Evolutionary conservation across 2,797 vertebrate species (phyloP).

Genomic region (Rhabdomys pumilio): DNA sequence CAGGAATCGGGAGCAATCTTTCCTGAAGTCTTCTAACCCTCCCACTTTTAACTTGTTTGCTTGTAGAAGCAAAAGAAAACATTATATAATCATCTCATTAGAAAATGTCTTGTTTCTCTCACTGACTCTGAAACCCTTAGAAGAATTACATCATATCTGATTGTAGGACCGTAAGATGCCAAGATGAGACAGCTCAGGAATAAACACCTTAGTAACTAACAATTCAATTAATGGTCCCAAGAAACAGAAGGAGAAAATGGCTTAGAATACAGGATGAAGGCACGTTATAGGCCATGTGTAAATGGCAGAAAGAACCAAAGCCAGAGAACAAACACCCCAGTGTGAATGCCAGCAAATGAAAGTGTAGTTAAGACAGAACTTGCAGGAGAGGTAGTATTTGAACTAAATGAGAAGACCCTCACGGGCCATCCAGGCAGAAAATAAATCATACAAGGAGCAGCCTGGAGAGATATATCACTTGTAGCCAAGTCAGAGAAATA

Average conservation of each 20-base stretch:
- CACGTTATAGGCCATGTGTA: not conserved
- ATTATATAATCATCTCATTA: not conserved
- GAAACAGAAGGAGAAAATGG: not conserved
- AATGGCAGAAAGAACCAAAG: not conserved
- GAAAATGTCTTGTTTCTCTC: slow-evolving; percentile 42
- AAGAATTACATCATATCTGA: not conserved
- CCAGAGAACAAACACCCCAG: not conserved
- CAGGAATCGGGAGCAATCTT: not conserved
- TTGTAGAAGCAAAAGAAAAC: slow-evolving; percentile 38
- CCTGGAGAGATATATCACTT: not conserved
- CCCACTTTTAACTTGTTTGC: not conserved
- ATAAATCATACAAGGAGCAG: not conserved
- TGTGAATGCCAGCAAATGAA: not conserved
- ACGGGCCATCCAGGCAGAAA: not conserved
- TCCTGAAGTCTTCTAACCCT: not conserved
- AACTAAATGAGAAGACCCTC: not conserved
- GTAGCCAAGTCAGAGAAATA: not conserved
- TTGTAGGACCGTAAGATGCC: slow-evolving; percentile 27
- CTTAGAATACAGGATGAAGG: not conserved
- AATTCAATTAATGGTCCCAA: not conserved
- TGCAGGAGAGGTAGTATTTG: not conserved
- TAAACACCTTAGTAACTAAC: slow-evolving; percentile 26
- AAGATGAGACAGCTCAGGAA: slow-evolving; percentile 33
- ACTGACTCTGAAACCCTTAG: not conserved
- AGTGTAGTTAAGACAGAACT: not conserved